Evolutionary conservation across 2,113 vertebrate species (phyloP).

Genomic region (Coptodon rendalli): DNA sequence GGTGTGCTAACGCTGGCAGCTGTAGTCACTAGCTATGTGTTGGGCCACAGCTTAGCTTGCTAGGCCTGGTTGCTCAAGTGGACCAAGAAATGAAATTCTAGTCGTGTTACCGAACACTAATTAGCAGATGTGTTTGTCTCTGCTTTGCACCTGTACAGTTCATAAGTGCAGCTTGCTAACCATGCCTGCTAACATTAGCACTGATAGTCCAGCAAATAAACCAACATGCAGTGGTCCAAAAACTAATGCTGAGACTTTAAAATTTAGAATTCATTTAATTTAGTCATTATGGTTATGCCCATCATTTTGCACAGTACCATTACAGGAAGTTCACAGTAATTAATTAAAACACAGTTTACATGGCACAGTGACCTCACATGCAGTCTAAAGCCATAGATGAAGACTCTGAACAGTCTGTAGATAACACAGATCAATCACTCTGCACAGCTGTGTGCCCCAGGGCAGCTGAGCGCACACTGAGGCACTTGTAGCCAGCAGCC

Average conservation of each 20-base stretch:
- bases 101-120: background rate
- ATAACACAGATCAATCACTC: background rate
- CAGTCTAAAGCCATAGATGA: background rate
- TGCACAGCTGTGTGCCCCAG: constrained; percentile 20
- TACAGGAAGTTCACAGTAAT: background rate
- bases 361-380: background rate
- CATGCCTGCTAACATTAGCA: background rate
- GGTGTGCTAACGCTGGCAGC: background rate
- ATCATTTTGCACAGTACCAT: background rate
- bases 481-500: background rate
- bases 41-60: background rate
- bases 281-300: background rate
- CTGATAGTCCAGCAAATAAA: background rate
- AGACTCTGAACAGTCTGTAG: background rate
- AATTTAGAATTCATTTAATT: background rate
- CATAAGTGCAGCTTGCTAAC: background rate
- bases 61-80: background rate
- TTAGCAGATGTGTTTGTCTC: background rate
- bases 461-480: constrained; percentile 39
- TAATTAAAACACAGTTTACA: background rate
- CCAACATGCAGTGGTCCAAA: background rate
- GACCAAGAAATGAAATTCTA: background rate
- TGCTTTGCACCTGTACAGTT: background rate
- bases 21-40: background rate
- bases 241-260: too few species aligned